Base-by-base conservation (phyloP, 1,140 invertebrate species). In the Eupristina koningsbergeri region DNA sequence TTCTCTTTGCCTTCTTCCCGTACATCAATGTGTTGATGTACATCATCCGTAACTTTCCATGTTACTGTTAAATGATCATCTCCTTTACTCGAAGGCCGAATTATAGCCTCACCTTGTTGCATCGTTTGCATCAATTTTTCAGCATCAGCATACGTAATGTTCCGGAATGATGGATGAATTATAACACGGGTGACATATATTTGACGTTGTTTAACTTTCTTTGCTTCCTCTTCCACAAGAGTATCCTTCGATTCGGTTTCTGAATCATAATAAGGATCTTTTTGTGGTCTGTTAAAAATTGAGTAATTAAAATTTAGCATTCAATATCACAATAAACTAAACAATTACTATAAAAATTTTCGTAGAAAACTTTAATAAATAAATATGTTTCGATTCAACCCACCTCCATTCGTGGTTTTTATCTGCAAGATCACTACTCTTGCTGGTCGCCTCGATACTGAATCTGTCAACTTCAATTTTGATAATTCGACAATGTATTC, bases 401-500 rank as follows among this genome's bases (percentile, higher is more conserved):
- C 89, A 96, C 94, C 96, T 96, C 97, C 97, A 98, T 86, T 98
- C 96, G 84, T 96, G 95, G 89, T 98, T 97, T 87, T 96, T 96
- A 91, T 99, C 98, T 34, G 95, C 90, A 19, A 99, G 93, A 93
- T 99, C 99, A 0, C 98, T 98, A 0, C 96, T 96, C 89, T 98
- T 98, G 26, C 96, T 98, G 0, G 98, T 98, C 84, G 99, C 96
- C 87, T 99, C 98, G 0, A 99, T 97, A 0, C 96, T 96, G 90
- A 99, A 99, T 74, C 97, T 93, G 85, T 99, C 98, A 0, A 98
- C 97, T 87, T 99, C 97, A 47, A 99, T 98, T 92, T 99, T 99
- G 0, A 96, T 96, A 84, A 99, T 96, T n/a, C 98, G 93, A 89
- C 97, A 97, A 90, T 99, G 97, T 81, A 99, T 97, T 0, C 96